These are phyloP conservation scores for Sphinx pinastri DNA, from an alignment of 2,888 invertebrate species.

Conservation along the genomic window DNA sequence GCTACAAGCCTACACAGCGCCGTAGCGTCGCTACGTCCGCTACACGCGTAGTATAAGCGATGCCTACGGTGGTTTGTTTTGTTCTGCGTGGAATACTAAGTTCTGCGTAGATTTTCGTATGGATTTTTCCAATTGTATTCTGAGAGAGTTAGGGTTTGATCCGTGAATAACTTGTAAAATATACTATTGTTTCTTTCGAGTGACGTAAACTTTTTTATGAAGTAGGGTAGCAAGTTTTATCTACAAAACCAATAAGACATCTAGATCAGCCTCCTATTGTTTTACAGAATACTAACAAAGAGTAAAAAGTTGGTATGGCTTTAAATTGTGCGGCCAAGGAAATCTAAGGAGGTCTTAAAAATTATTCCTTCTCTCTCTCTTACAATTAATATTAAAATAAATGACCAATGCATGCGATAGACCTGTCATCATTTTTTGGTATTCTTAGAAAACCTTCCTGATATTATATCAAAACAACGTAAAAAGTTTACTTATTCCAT, in stretches of 20 bases:
- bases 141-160: neutral
- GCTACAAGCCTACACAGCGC: slow-evolving; percentile 24
- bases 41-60: slow-evolving; percentile 16
- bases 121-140: slow-evolving; percentile 13
- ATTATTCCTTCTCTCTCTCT: too few relatives aligned
- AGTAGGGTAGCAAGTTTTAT: too few relatives aligned
- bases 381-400: too few relatives aligned
- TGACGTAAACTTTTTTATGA: neutral
- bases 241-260: too few relatives aligned
- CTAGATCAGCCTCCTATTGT: too few relatives aligned
- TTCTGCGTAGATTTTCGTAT: slow-evolving; percentile 6
- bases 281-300: too few relatives aligned
- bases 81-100: slow-evolving; percentile 20
- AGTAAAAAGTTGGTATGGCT: too few relatives aligned
- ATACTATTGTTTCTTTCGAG: neutral
- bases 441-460: too few relatives aligned
- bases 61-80: slow-evolving; percentile 25
- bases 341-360: too few relatives aligned
- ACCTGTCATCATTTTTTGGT: too few relatives aligned
- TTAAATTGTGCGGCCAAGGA: too few relatives aligned
- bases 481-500: neutral
- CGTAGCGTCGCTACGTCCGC: slow-evolving; percentile 24
- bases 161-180: neutral
- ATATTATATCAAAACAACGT: neutral
- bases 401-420: too few relatives aligned